These are phyloP conservation scores for Tachina lurida DNA, from an alignment of 2,888 invertebrate species.

Conservation along the genomic window DNA sequence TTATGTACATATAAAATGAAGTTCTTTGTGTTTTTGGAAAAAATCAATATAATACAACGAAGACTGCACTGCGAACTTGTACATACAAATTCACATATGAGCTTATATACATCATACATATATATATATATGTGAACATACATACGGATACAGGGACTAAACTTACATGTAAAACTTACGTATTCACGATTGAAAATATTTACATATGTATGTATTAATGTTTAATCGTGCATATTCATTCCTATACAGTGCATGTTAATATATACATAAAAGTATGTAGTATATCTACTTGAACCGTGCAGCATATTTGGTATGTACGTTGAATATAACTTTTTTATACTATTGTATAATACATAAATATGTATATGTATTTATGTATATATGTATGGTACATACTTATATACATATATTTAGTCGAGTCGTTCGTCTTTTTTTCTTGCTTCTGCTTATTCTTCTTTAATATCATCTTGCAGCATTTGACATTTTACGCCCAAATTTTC, in stretches of 20 bases:
- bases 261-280: too few relatives aligned
- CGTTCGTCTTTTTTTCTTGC: slow-evolving; percentile 53
- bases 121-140: slow-evolving; percentile 67
- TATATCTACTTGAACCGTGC: slow-evolving; percentile 12
- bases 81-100: not conserved
- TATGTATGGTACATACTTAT: too few relatives aligned
- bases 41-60: slow-evolving; percentile 66
- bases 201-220: slow-evolving; percentile 23
- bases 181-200: not conserved
- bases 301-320: slow-evolving; percentile 21
- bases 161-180: not conserved
- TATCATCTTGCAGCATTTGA: slow-evolving; percentile 65
- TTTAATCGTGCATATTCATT: slow-evolving; percentile 41
- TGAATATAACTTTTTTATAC: slow-evolving; percentile 50
- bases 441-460: slow-evolving; percentile 54
- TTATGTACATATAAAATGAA: slow-evolving; percentile 14
- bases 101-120: too few relatives aligned
- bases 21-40: slow-evolving; percentile 49
- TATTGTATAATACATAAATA: slow-evolving; percentile 7
- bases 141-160: slow-evolving; percentile 55
- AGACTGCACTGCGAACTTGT: slow-evolving; percentile 38
- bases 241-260: slow-evolving; percentile 39
- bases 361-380: too few relatives aligned
- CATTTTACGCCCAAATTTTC: slow-evolving; percentile 70
- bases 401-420: slow-evolving; percentile 36